phyloP scores from a whole-genome alignment of 2,888 invertebrate species.

The Thecophora atra region DNA sequence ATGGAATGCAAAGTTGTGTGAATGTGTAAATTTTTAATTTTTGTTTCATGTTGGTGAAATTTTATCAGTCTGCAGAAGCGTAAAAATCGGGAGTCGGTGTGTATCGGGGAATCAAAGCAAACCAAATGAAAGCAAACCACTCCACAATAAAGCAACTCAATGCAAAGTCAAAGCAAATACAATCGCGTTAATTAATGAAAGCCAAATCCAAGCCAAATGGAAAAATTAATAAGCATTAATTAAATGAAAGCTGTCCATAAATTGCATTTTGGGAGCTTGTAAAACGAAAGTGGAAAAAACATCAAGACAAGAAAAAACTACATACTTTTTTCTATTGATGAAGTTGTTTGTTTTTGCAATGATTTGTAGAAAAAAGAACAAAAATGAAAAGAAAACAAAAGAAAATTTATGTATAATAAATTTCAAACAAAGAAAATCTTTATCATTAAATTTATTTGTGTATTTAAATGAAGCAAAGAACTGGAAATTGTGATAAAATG shows the following conservation, averaged over 20 bases:
- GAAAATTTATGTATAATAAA: constrained; percentile 5
- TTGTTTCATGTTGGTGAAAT: no score
- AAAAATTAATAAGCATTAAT: not conserved
- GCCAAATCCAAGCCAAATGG: not conserved
- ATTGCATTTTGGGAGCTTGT: no score
- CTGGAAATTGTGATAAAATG: constrained; percentile 33
- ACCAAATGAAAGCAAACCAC: no score
- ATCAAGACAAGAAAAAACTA: constrained; percentile 37
- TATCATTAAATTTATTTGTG: constrained; percentile 4
- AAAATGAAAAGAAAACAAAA: constrained; percentile 25
- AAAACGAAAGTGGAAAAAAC: constrained; percentile 28
- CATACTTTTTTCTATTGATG: constrained; percentile 47
- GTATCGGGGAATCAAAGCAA: no score
- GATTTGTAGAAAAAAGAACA: constrained; percentile 32
- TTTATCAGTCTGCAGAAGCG: no score
- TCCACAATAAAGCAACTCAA: constrained; percentile 5
- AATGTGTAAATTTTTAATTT: no score
- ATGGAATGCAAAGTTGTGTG: no score
- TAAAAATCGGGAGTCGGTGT: no score
- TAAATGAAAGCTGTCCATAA: no score
- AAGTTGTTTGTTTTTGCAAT: constrained; percentile 33
- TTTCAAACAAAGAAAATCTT: not conserved
- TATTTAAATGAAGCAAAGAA: constrained; percentile 39
- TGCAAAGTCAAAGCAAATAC: not conserved
- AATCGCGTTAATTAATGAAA: not conserved